Evolutionary conservation across 53 echinoderm and acorn worm genomes (phyloP), one percentile per base, ranked within the genome.

Genomic region (Echinometra lucunter): DNA sequence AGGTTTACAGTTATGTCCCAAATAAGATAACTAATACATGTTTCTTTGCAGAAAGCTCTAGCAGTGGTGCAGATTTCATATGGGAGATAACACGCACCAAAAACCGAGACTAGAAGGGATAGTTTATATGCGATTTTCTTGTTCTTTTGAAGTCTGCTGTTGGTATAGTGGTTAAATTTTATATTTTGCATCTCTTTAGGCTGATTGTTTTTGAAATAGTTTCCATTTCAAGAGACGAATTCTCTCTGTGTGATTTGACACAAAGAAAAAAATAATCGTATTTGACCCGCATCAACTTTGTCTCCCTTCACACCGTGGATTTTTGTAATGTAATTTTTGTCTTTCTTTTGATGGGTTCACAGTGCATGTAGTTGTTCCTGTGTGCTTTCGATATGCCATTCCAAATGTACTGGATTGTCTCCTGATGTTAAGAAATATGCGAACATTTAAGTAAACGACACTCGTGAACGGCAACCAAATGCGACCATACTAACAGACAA

Each of bases 1-100:
- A 63, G 21, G 63, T 90, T 90, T 15, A 60, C 90, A 17, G 90
- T 28, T 15, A 90, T 63, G 37, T 90, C 63, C 60, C 58, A 58
- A 58, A 15, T 37, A 16, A 90, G 42, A 27, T 90, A 21, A 18
- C 58, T 58, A 11, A 90, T 90, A 42, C 90, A 90, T 42, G 27
- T 63, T 58, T 30, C 63, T 23, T 90, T 40, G 25, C 90, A 90
- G 63, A 90, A 90, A 60, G 60, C 18, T 25, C 37, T 90, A 37
- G 25, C 21, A 90, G 37, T 38, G 34, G 63, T 25, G 30, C 58
- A 60, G 49, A 90, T 58, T 40, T 25, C 90, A 32, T 37, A 90
- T 37, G 90, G 90, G 23, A 90, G 21, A 13, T 38, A 60, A 23
- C 90, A 90, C 1, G 37, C 38, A 3, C 58, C 90, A 90, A 60